phyloP scores from a whole-genome alignment of 2,797 vertebrate species.

The Arremon brunneinucha region DNA sequence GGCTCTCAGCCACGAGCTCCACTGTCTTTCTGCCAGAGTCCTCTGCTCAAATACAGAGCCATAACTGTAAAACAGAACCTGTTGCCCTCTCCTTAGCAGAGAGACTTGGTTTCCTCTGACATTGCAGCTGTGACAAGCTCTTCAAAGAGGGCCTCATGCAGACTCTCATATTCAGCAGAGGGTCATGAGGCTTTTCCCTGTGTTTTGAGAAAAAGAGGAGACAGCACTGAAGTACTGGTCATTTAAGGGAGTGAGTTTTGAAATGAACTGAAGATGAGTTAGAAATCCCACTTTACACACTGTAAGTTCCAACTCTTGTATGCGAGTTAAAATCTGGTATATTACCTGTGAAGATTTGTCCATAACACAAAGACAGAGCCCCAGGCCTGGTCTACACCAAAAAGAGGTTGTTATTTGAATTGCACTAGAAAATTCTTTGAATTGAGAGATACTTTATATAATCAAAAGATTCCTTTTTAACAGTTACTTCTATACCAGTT shows the following conservation, averaged over 20 bases:
- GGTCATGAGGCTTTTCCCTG: slow-evolving; percentile 27
- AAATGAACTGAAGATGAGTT: slow-evolving; percentile 31
- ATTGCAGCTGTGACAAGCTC: neutral
- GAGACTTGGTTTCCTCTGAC: neutral
- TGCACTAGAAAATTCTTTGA: slow-evolving; percentile 43
- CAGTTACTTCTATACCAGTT: slow-evolving; percentile 4
- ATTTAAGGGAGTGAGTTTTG: slow-evolving; percentile 15
- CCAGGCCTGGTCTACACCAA: neutral
- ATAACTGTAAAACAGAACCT: neutral
- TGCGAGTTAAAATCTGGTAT: neutral
- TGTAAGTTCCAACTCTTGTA: neutral
- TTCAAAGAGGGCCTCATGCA: slow-evolving; percentile 37
- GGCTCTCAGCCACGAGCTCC: neutral
- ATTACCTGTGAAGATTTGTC: slow-evolving; percentile 27
- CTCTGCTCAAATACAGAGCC: neutral
- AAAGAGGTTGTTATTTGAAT: slow-evolving; percentile 54
- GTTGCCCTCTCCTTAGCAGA: neutral
- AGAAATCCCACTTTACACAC: slow-evolving; percentile 17
- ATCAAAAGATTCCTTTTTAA: slow-evolving; percentile 52
- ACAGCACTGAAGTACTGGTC: slow-evolving; percentile 3
- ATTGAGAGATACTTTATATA: slow-evolving; percentile 11
- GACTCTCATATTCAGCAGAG: neutral
- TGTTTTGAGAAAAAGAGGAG: slow-evolving; percentile 33
- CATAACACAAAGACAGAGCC: slow-evolving; percentile 23
- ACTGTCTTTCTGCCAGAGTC: neutral